Conservation (phyloP, 2,797 vertebrate genomes). For the Melanotaenia maccullochi region DNA sequence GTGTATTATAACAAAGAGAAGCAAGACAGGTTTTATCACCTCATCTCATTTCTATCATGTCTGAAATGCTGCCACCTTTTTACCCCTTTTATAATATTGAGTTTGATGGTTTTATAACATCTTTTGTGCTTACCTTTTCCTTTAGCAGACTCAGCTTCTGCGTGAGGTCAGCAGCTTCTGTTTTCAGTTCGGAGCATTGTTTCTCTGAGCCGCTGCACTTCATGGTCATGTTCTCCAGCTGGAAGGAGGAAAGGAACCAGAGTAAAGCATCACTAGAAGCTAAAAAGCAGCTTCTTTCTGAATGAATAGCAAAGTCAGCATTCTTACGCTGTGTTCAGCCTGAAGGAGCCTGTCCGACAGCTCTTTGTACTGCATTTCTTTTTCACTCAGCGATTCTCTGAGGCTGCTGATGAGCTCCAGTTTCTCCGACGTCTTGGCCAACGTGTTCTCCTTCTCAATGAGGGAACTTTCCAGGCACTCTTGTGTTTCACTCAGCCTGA, state of each 20-base stretch:
- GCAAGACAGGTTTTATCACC: too few relatives aligned
- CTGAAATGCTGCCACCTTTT: too few relatives aligned
- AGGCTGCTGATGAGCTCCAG: slow-evolving; percentile 84
- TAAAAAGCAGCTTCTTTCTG: neutral
- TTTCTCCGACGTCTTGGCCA: slow-evolving; percentile 83
- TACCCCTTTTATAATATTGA: too few relatives aligned
- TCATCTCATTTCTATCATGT: too few relatives aligned
- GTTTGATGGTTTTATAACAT: too few relatives aligned
- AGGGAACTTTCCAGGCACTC: slow-evolving; percentile 89
- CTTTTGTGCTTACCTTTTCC: slow-evolving; percentile 84
- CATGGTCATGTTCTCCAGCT: slow-evolving; percentile 84
- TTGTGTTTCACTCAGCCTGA: slow-evolving; percentile 87
- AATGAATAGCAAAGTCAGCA: neutral
- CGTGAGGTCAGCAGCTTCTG: slow-evolving; percentile 80
- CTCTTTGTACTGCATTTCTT: slow-evolving; percentile 82
- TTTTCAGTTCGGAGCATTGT: slow-evolving; percentile 83
- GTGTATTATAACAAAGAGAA: neutral
- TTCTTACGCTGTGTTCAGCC: slow-evolving; percentile 82
- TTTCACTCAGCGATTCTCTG: slow-evolving; percentile 81
- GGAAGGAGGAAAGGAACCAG: slow-evolving; percentile 19
- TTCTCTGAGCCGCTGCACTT: slow-evolving; percentile 83
- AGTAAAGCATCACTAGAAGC: neutral
- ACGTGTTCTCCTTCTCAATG: slow-evolving; percentile 88
- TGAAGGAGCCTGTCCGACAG: slow-evolving; percentile 84
- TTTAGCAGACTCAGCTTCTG: slow-evolving; percentile 85